Conservation (phyloP, 2,888 invertebrate genomes). For the Ophion costatus region DNA sequence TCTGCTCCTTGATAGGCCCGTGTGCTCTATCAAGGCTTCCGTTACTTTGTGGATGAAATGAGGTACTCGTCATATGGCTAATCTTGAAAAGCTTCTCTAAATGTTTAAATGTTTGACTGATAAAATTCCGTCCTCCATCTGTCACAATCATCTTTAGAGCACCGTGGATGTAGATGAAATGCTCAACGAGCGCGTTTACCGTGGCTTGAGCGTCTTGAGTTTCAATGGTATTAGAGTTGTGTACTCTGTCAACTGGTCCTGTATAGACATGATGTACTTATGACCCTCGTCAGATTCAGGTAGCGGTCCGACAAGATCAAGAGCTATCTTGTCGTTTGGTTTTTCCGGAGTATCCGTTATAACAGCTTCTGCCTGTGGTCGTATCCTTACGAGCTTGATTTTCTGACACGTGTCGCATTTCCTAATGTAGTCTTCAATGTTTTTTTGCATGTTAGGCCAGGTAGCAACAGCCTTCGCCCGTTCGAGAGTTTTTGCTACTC, state of each 20-base stretch:
- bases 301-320: background rate
- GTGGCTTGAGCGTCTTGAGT: background rate
- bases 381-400: no score
- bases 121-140: background rate
- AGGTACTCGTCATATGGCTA: slow-evolving; percentile 6
- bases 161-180: background rate
- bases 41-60: slow-evolving; percentile 19
- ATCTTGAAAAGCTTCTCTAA: slow-evolving; percentile 22
- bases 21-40: slow-evolving; percentile 16
- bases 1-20: slow-evolving; percentile 15
- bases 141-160: background rate
- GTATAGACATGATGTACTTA: background rate
- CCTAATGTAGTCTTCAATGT: background rate
- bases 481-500: background rate
- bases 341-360: background rate
- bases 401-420: no score
- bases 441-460: background rate
- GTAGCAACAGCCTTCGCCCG: background rate
- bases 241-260: background rate
- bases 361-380: background rate
- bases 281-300: background rate
- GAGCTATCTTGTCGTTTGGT: background rate
- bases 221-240: background rate
- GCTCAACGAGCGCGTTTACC: background rate
- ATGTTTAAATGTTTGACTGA: no score